Evolutionary conservation across 2,888 invertebrate genomes (phyloP), one percentile per base, ranked within the genome.

Genomic region (Phortica okadai): DNA sequence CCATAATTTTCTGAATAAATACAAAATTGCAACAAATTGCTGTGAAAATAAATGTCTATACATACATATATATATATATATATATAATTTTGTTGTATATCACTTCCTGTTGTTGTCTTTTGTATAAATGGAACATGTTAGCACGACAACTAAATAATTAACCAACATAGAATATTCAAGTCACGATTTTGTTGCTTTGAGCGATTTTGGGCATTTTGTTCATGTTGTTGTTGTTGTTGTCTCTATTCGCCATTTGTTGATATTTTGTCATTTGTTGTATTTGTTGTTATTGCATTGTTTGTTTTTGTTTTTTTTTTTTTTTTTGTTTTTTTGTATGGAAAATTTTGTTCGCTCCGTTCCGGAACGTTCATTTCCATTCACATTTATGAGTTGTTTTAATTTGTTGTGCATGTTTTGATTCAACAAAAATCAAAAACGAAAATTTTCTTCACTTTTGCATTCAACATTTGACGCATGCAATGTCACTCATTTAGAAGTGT

Each of bases 111-210:
- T 33, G 33, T 33, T 33, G 33, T 33, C 33, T 33, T 33, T 33
- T 33, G 33, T 33, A 1, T 33, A 33, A 33, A 33, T 33, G 33
- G 33, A 33, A 54, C 54, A 62, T 25, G 25, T 11, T 25, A 25
- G 33, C 33, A 25, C 62, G 25, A 62, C 62, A 62, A 66, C 66
- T 21, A 66, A 42, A 87, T 87, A 85, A 85, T 85, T 85, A 85
- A 85, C 84, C 85, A 83, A 80, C 85, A 88, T 87, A 87, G 85
- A 87, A 84, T 84, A 88, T 85, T 79, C 85, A 75, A 78, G 78
- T 78, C 85, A 85, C 85, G 85, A 80, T 76, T 76, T 72, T 79
- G 79, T 75, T 14, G 21, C 25, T 50, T 16, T 59, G 8, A 11
- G 25, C 25, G 62, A 25, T 5, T 62, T 16, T 50, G 62, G 7